phyloP scores from a whole-genome alignment of 2,888 invertebrate species.

The Brenthis hecate region DNA sequence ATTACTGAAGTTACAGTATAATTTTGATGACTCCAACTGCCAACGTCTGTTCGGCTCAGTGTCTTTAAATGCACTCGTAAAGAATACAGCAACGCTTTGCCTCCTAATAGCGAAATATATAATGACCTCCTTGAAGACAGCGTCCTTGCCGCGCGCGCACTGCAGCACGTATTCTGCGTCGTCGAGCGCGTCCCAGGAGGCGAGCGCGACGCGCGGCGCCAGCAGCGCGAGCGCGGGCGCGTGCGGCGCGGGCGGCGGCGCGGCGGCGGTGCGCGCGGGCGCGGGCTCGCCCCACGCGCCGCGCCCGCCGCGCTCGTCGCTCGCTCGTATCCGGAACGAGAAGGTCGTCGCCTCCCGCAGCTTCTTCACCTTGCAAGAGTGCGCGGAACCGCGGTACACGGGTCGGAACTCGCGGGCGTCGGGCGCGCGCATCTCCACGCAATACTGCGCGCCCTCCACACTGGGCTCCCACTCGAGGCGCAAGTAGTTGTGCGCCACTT shows the following conservation, averaged over 20 bases:
- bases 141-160: constrained; percentile 66
- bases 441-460: constrained; percentile 88
- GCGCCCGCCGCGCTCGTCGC: constrained; percentile 91
- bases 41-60: no score
- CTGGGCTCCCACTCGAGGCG: constrained; percentile 93
- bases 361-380: constrained; percentile 90
- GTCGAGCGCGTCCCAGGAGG: constrained; percentile 83
- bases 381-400: constrained; percentile 90
- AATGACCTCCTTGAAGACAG: constrained; percentile 62
- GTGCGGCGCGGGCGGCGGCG: constrained; percentile 91
- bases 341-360: constrained; percentile 91
- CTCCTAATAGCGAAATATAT: background rate
- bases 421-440: constrained; percentile 90
- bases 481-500: constrained; percentile 88
- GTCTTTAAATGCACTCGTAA: no score
- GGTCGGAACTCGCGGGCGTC: constrained; percentile 85
- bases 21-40: no score
- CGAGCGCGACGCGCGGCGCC: constrained; percentile 57
- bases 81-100: no score
- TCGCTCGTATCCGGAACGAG: constrained; percentile 92
- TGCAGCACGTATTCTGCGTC: constrained; percentile 90
- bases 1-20: no score
- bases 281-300: constrained; percentile 89
- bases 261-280: constrained; percentile 87
- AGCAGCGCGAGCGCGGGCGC: constrained; percentile 84